These are phyloP conservation scores for Cerastis rubricosa DNA, from an alignment of 2,888 invertebrate species.

Conservation along the genomic window DNA sequence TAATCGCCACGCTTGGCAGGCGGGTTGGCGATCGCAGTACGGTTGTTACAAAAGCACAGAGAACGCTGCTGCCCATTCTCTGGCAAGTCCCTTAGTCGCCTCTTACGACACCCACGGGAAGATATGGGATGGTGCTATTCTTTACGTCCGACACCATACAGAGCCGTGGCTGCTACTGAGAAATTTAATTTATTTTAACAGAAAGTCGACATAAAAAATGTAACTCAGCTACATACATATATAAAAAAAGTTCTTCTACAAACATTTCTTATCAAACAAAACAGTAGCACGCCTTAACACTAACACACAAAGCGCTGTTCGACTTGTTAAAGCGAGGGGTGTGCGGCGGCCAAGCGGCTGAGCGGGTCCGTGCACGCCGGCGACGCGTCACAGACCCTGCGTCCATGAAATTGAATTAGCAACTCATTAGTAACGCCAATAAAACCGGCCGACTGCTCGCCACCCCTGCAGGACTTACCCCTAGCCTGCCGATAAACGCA, in stretches of 20 bases:
- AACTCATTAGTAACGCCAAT: conserved; percentile 91
- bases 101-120: too few relatives aligned
- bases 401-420: conserved; percentile 90
- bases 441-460: conserved; percentile 82
- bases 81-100: too few relatives aligned
- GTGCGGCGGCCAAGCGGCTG: conserved; percentile 46
- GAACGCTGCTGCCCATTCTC: too few relatives aligned
- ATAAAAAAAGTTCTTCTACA: neutral
- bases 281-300: conserved; percentile 25
- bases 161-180: too few relatives aligned
- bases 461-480: conserved; percentile 63
- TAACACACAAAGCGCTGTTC: conserved; percentile 40
- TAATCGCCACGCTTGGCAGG: too few relatives aligned
- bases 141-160: too few relatives aligned
- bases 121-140: too few relatives aligned
- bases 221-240: neutral
- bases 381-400: conserved; percentile 74
- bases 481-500: conserved; percentile 61
- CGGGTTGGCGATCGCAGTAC: too few relatives aligned
- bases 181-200: too few relatives aligned
- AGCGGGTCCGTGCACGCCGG: conserved; percentile 30
- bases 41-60: too few relatives aligned
- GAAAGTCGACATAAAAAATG: neutral
- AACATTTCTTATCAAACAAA: conserved; percentile 4
- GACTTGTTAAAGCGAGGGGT: conserved; percentile 24